phyloP scores from a whole-genome alignment of 2,113 vertebrate species.

The Callorhinus ursinus region DNA sequence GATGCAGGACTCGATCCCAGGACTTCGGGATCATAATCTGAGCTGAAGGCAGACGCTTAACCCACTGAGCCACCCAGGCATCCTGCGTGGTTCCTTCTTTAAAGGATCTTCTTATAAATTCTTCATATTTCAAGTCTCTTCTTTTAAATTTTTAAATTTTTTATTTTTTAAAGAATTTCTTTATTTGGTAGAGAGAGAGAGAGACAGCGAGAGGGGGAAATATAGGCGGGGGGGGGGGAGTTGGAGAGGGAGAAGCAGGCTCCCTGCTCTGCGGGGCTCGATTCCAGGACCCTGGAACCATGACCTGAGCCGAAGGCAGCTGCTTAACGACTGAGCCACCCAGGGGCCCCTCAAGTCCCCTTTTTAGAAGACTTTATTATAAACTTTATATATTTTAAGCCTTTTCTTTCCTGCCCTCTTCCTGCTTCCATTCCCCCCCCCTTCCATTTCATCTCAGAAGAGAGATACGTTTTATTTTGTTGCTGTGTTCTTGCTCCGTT shows the following conservation, averaged over 20 bases:
- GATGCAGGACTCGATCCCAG: neutral
- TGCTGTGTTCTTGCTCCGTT: neutral
- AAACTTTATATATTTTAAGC: neutral
- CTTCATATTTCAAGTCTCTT: neutral
- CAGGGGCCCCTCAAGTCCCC: neutral
- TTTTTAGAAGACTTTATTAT: neutral
- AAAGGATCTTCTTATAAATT: neutral
- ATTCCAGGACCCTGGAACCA: too few relatives aligned
- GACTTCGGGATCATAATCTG: neutral
- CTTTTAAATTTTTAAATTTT: too few relatives aligned
- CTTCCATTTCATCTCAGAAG: neutral
- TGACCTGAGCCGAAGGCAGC: too few relatives aligned
- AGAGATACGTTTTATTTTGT: neutral
- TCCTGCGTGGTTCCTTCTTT: neutral
- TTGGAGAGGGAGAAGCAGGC: too few relatives aligned
- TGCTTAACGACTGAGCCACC: too few relatives aligned
- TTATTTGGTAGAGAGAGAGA: too few relatives aligned
- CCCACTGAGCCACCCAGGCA: neutral
- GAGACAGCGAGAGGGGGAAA: too few relatives aligned
- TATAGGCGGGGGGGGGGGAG: too few relatives aligned
- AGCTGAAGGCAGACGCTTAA: neutral
- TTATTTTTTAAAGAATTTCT: too few relatives aligned
- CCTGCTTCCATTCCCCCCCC: neutral
- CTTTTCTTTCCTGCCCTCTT: neutral
- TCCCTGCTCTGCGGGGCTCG: too few relatives aligned